A percentile compares a stretch with the other conserved stretches of the same genome.
phyloP scores from a whole-genome alignment of 2,888 invertebrate genomes.

The Polydrusus pterygomalis region DNA sequence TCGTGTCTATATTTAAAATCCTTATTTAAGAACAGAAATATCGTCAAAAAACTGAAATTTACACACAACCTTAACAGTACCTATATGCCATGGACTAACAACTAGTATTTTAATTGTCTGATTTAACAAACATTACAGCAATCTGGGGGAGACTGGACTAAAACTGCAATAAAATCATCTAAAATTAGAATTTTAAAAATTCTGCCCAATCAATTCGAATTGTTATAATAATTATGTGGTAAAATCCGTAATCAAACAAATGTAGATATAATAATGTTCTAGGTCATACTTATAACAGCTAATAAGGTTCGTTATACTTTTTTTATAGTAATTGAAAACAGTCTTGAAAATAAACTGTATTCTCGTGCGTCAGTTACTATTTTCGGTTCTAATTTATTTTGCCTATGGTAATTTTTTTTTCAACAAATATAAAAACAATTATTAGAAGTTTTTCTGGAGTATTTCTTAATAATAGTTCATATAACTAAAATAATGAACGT shows the following conservation, averaged over 20 bases:
- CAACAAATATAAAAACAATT: background rate
- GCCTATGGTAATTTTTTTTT: constrained; percentile 4
- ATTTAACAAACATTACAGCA: no score
- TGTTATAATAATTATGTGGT: background rate
- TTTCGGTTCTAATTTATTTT: background rate
- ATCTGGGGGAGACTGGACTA: no score
- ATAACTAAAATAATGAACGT: constrained; percentile 7
- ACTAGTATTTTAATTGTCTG: no score
- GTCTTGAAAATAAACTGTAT: background rate
- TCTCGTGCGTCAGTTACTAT: constrained; percentile 8
- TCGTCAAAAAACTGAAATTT: no score
- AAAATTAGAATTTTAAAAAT: no score
- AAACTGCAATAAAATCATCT: no score
- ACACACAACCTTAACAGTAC: no score
- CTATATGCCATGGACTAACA: no score
- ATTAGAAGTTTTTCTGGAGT: background rate
- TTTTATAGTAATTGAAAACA: background rate
- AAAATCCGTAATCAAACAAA: background rate
- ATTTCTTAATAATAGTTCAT: background rate
- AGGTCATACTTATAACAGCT: constrained; percentile 11
- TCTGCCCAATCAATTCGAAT: no score
- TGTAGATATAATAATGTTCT: background rate
- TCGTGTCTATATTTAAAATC: no score
- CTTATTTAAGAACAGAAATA: no score
- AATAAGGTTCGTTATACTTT: background rate